A percentile compares a stretch with the other conserved stretches of the same genome.
Evolutionary conservation across 2,888 invertebrate species (phyloP).

Genomic region (Cryptus armator): DNA sequence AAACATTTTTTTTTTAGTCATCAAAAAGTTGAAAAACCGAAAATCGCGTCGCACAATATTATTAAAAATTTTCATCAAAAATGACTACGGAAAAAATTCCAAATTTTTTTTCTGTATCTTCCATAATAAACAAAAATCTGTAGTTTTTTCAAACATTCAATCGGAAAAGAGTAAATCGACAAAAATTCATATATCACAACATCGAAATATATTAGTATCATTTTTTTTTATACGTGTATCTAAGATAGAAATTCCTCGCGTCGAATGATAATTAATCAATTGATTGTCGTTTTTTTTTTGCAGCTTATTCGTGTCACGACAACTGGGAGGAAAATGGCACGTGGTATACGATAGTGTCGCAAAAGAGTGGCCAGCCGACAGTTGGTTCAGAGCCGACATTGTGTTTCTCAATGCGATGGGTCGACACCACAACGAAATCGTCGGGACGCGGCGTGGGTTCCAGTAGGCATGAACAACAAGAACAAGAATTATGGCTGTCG

Average conservation of each 20-base stretch:
- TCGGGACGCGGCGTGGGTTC: constrained; percentile 74
- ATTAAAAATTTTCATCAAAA: too few relatives aligned
- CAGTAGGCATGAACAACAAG: constrained; percentile 75
- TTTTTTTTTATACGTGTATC: too few relatives aligned
- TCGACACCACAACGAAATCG: constrained; percentile 74
- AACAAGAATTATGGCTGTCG: constrained; percentile 81
- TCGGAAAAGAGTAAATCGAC: too few relatives aligned
- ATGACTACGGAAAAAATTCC: too few relatives aligned
- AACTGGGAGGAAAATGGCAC: constrained; percentile 89
- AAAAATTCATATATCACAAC: too few relatives aligned
- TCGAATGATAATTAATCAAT: not conserved
- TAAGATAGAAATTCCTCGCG: not conserved
- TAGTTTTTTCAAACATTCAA: too few relatives aligned
- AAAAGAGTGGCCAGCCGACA: constrained; percentile 74
- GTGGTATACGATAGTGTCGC: constrained; percentile 90
- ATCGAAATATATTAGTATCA: too few relatives aligned
- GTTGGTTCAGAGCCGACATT: constrained; percentile 76
- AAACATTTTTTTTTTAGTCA: too few relatives aligned
- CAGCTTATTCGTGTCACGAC: constrained; percentile 90
- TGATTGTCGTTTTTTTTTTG: not conserved
- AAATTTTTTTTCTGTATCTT: too few relatives aligned
- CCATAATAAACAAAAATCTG: too few relatives aligned
- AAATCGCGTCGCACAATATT: too few relatives aligned
- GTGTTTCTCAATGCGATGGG: constrained; percentile 82
- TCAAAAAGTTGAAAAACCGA: too few relatives aligned